Evolutionary conservation across 2,888 invertebrate species (phyloP), one percentile per base, ranked within the genome.

Genomic region (Mythimna pallens): DNA sequence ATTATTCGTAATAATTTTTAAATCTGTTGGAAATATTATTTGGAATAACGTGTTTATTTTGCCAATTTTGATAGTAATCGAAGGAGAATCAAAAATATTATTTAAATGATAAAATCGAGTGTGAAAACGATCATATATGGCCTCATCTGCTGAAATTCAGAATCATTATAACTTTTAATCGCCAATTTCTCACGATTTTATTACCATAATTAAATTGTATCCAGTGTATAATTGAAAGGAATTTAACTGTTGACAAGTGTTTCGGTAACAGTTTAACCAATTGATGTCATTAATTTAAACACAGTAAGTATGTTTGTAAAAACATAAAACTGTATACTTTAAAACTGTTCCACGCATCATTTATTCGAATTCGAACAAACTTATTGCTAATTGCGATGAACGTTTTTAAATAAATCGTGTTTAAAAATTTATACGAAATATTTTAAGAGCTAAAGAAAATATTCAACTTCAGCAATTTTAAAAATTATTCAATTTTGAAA

Each of bases 161-260:
- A 73, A 78, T 80, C 72, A 75, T 86, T 86, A 84, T 81, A 85
- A 87, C 76, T 83, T 87, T 85, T 86, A 81, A 85, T 75, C 70
- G 80, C 43, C 72, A 36, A 73, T 82, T 73, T 75, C 76, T 70
- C 74, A 65, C 66, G 58, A 66, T 83, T 83, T 84, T 80, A 83
- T 66, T 61, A 57, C 68, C 20, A 62, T 73, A 79, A 81, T 81
- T 65, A 78, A 82, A 77, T 43, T 20, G n/a, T 67, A 17, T 75
- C 57, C 58, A 14, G 30, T 66, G 22, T 77, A 40, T 81, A 71
- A 81, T 81, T 77, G 78, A 64, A 76, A 75, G 57, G 73, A 62
- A 63, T 72, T 74, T 72, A 54, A 78, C 59, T 72, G 73, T 75
- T 50, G 30, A 58, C n/a, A 62, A 65, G 58, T 70, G 54, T 65